These are phyloP conservation scores for Cydia strobilella DNA, from an alignment of 1,140 invertebrate genomes.

Conservation along the genomic window DNA sequence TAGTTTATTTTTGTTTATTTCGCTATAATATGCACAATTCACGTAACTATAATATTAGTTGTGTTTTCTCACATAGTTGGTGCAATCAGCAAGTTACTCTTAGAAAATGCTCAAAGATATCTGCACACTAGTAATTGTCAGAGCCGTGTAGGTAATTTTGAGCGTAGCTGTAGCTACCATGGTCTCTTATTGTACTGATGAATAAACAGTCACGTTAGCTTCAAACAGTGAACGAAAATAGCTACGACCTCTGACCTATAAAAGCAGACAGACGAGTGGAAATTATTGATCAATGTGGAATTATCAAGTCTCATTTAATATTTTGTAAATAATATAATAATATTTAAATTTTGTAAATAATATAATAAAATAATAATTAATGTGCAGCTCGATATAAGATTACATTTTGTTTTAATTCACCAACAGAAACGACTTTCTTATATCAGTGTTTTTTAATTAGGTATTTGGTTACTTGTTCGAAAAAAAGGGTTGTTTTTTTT, in stretches of 20 bases:
- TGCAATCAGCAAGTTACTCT: background rate
- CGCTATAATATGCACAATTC: constrained; percentile 13
- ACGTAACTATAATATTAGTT: background rate
- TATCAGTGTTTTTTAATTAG: too few species aligned
- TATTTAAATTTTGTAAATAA: too few species aligned
- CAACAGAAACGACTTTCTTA: too few species aligned
- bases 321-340: background rate
- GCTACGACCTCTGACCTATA: constrained; percentile 18
- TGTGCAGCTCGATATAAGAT: too few species aligned
- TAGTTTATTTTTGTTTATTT: background rate
- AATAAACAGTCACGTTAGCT: too few species aligned
- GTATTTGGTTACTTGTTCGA: too few species aligned
- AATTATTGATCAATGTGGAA: constrained; percentile 1
- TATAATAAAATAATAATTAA: too few species aligned
- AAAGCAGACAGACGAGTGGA: background rate
- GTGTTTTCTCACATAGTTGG: constrained; percentile 1
- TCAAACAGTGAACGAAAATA: constrained; percentile 13
- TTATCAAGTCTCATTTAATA: background rate
- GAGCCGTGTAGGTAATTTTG: background rate
- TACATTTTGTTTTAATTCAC: too few species aligned
- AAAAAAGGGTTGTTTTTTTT: background rate
- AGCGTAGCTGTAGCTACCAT: too few species aligned
- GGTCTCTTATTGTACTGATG: too few species aligned
- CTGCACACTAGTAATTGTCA: background rate
- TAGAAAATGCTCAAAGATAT: background rate